Conservation (phyloP, 2,888 invertebrate species). For the Drosophila meridionalis region DNA sequence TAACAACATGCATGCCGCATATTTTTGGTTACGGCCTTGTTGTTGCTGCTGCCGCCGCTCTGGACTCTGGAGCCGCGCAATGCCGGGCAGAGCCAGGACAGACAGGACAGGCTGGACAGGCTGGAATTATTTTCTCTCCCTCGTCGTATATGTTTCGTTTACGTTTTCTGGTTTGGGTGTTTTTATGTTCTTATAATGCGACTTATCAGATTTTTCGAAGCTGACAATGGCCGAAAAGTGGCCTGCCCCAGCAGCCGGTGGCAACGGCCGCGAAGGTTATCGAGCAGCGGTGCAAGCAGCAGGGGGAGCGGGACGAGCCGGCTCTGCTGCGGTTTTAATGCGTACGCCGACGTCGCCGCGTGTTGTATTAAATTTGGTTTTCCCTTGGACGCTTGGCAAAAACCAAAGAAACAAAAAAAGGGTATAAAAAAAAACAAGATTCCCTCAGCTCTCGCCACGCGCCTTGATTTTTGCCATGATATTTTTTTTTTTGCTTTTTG, state of each 20-base stretch:
- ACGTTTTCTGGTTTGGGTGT: slow-evolving; percentile 74
- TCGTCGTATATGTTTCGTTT: slow-evolving; percentile 67
- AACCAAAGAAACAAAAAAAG: neutral
- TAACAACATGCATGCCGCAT: slow-evolving; percentile 75
- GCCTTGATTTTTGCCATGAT: slow-evolving; percentile 62
- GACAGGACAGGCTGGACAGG: slow-evolving; percentile 16
- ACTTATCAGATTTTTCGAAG: slow-evolving; percentile 78
- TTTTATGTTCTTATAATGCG: slow-evolving; percentile 83
- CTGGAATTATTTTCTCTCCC: slow-evolving; percentile 74
- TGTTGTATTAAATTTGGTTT: slow-evolving; percentile 71
- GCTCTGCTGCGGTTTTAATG: slow-evolving; percentile 68
- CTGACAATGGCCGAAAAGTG: slow-evolving; percentile 81
- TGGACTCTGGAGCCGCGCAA: slow-evolving; percentile 10
- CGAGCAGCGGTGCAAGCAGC: slow-evolving; percentile 2
- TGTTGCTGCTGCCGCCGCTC: slow-evolving; percentile 57
- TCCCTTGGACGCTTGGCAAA: slow-evolving; percentile 34
- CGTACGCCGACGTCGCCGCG: slow-evolving; percentile 42
- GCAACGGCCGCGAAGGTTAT: slow-evolving; percentile 71
- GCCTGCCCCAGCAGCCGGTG: slow-evolving; percentile 53
- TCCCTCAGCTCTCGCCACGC: slow-evolving; percentile 63
- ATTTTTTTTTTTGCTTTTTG: slow-evolving; percentile 53
- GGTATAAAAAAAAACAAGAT: slow-evolving; percentile 26
- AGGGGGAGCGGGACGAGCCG: neutral
- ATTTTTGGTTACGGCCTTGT: slow-evolving; percentile 73
- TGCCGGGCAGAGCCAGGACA: slow-evolving; percentile 6